Conservation (phyloP, 2,888 invertebrate species). For the Atethmia centrago region DNA sequence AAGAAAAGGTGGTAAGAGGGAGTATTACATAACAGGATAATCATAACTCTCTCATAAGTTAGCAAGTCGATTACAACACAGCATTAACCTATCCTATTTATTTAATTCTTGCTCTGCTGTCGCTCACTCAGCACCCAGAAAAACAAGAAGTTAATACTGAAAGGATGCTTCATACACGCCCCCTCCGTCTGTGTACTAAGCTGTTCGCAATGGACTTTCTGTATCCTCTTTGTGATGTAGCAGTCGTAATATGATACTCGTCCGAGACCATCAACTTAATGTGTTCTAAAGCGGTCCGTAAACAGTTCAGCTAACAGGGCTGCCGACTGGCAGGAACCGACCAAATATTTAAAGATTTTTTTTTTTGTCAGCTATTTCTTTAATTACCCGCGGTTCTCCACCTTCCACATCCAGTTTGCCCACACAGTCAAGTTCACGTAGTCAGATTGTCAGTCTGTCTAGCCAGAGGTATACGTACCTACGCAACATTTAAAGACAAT, state of each 20-base stretch:
- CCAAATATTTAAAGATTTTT: neutral
- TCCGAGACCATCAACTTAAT: slow-evolving; percentile 57
- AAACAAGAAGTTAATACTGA: neutral
- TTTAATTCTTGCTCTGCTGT: too few relatives aligned
- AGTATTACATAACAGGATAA: neutral
- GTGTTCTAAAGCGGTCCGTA: slow-evolving; percentile 51
- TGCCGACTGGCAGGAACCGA: neutral
- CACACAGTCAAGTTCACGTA: too few relatives aligned
- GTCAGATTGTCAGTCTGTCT: neutral
- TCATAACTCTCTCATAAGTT: too few relatives aligned
- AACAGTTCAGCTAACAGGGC: slow-evolving; percentile 33
- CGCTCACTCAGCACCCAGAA: too few relatives aligned
- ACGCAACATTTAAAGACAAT: neutral
- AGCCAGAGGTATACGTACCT: too few relatives aligned
- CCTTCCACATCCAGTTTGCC: too few relatives aligned
- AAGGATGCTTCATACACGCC: neutral
- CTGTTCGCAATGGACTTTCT: slow-evolving; percentile 4
- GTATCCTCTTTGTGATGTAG: neutral
- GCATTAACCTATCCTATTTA: neutral
- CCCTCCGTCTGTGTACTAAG: neutral
- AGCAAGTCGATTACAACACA: neutral
- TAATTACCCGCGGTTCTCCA: neutral
- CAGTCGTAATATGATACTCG: slow-evolving; percentile 35
- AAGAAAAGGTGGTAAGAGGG: neutral
- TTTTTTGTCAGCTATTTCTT: neutral